Evolutionary conservation across 2,113 vertebrate species (phyloP).

Genomic region (Neofelis nebulosa): DNA sequence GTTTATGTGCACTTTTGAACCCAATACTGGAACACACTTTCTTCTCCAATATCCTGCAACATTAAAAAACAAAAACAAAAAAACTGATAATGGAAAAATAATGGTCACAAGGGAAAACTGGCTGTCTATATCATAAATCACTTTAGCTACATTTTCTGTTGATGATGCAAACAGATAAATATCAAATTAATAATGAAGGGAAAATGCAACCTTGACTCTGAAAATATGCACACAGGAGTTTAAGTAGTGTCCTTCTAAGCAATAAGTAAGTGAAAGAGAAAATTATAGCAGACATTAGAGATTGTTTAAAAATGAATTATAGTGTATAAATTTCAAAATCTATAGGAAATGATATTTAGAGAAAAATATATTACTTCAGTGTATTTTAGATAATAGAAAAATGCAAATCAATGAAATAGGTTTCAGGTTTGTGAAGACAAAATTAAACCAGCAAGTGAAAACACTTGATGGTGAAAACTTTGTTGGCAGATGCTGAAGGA

Average conservation of each 20-base stretch:
- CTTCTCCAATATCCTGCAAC: background rate
- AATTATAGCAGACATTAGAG: slow-evolving; percentile 8
- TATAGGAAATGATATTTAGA: background rate
- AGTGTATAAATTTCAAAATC: background rate
- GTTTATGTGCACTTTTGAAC: background rate
- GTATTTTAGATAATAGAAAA: background rate
- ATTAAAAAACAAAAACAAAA: background rate
- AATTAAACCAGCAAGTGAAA: background rate
- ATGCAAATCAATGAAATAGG: background rate
- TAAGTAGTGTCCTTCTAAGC: background rate
- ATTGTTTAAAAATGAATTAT: slow-evolving; percentile 9
- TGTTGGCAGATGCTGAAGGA: background rate
- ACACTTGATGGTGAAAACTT: background rate
- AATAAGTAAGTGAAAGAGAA: background rate
- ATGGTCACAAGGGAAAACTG: background rate
- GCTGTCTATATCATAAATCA: background rate
- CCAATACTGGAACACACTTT: background rate
- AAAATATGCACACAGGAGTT: background rate
- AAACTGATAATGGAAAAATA: background rate
- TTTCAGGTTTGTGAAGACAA: background rate
- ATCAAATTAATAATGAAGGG: background rate
- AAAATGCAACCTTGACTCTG: background rate
- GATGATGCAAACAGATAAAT: background rate
- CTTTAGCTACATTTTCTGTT: background rate
- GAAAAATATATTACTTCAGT: background rate